Percentiles rank a stretch among this genome's conserved stretches.
phyloP scores from a whole-genome alignment of 2,797 vertebrate genomes.

The Tarsius wallacei region DNA sequence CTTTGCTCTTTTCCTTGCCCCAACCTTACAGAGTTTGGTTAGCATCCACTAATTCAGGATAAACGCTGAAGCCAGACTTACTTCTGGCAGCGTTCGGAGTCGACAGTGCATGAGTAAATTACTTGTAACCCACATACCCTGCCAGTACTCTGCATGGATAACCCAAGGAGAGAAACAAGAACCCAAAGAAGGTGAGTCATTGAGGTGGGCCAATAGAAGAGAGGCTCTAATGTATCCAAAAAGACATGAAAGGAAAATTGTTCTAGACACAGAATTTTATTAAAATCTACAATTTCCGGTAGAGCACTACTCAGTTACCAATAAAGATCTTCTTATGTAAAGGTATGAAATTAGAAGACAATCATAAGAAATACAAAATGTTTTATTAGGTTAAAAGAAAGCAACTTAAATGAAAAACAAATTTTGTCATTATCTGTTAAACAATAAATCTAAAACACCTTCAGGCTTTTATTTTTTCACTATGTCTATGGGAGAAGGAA shows the following conservation, averaged over 20 bases:
- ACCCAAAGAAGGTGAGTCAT: not conserved
- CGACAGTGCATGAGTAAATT: not conserved
- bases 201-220: not conserved
- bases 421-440: not conserved
- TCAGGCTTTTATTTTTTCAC: not conserved
- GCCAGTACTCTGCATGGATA: not conserved
- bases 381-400: not conserved
- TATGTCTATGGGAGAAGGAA: not conserved
- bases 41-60: not conserved
- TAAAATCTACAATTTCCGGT: not conserved
- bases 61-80: not conserved
- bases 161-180: not conserved
- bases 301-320: not conserved
- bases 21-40: not conserved
- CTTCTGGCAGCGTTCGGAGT: not conserved
- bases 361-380: not conserved
- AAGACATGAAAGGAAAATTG: not conserved
- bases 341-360: not conserved
- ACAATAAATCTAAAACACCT: slow-evolving; percentile 1
- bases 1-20: not conserved
- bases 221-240: not conserved
- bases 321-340: not conserved
- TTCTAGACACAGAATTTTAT: not conserved
- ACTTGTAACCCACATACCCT: not conserved
- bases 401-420: not conserved